Base-by-base conservation (phyloP, 2,888 invertebrate genomes). In the Lepidocyrtinus sp. region DNA sequence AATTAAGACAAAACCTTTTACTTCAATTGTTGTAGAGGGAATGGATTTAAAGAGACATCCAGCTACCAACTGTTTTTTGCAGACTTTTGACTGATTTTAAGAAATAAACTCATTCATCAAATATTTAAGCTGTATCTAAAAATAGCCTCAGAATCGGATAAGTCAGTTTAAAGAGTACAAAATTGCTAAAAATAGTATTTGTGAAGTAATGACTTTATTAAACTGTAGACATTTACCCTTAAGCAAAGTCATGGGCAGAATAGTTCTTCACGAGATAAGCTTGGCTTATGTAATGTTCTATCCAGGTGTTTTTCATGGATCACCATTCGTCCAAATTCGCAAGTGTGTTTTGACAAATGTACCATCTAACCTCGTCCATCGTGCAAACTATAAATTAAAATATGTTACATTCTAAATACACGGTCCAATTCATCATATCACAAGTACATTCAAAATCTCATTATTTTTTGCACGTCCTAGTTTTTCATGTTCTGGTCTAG, bases 1-100 rank as follows among this genome's bases (percentile, higher is more conserved):
- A 72, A 72, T 72, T 72, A 64, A 64, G 72, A 72, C 72, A 72
- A 72, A 72, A 72, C 63, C 27, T 46, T 63, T 71, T 45, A 36
- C 12, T 36, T 36, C 5, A 36, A 36, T 36, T 12, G 12, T 5
- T 36, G 5, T 12, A 7, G 36, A 36, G 5, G 36, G 12, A 36
- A 36, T 36, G 36, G 36, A 36, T 7, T 36, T 12, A 36, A 12
- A 36, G 36, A 36, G 5, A 36, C 5, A 36, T 36, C 36, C 36
- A 7, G 12, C 36, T 12, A 36, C 12, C 12, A 36, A 7, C 36
- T 12, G 12, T 7, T 36, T 36, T 36, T 36, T 36, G 36, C 36
- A 36, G 36, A 36, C 36, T 36, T 36, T 7, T 12, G 36, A 7
- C 36, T 36, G 5, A 36, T 36, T 36, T 36, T 36, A 12, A 5